Base-by-base conservation (phyloP, 2,113 vertebrate species). In the Gavialis gangeticus region DNA sequence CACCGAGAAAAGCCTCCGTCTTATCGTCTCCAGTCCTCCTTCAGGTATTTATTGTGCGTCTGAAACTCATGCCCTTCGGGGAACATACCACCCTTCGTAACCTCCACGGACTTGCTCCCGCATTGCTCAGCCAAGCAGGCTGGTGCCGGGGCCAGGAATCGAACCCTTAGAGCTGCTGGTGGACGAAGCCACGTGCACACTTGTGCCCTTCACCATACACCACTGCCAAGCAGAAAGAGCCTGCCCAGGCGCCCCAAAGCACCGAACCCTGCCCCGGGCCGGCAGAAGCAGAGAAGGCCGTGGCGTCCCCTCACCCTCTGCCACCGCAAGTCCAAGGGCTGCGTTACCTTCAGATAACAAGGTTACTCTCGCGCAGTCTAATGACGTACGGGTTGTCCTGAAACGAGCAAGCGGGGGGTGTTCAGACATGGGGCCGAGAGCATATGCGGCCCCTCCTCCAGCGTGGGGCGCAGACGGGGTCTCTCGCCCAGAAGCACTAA, bases 281-380 rank as follows among this genome's bases (percentile, higher is more conserved):
- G n/a, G 34, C 34, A 22, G 63, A n/a, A 64, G 83, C 84, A 64
- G 59, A 69, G 30, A 62, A 30, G 17, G 25, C 15, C 2, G 9
- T 46, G 60, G 21, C 2, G 12, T 22, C 12, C 73, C 76, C 11
- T 9, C 15, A 21, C 16, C 46, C 85, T 30, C 19, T 3, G 6
- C 16, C 27, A 54, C 75, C 3, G 15, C 11, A 24, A 57, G 54
- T 28, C 21, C 28, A 79, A 28, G 7, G 4, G 30, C 16, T 15
- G 71, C 58, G 55, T 91, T 93, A 82, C 86, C 93, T 83, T 97
- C 96, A 98, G 95, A 98, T 96, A 84, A 97, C 96, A 90, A 98
- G 91, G 80, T 91, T 98, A 91, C 95, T 97, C 87, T 98, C 97
- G 30, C 94, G 97, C 15, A 98, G 96, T 83, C 96, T 96, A 91